Base-by-base conservation (phyloP, 2,888 invertebrate species). In the Orthosia gothica region DNA sequence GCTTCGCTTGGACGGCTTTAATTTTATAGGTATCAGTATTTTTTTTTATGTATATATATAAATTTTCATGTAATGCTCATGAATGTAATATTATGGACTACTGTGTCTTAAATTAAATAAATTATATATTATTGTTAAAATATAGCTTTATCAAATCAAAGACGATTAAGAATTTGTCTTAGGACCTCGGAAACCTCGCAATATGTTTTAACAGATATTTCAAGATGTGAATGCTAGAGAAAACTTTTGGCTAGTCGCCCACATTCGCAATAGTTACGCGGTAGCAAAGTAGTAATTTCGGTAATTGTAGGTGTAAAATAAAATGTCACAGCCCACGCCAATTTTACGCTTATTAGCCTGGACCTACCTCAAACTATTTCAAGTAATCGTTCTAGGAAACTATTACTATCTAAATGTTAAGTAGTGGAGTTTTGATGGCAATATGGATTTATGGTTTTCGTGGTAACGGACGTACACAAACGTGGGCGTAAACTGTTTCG, bases 301-400 rank as follows among this genome's bases (percentile, higher is more conserved):
- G 20, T 50, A 12, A 26, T 7, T 52, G 49, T 58, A 54, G 52
- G 47, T n/a, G 26, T 73, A 23, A 62, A 58, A 26, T 9, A 26
- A 47, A 79, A 79, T 62, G 50, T 62, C 50, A 72, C 65, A 55
- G 18, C 61, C 54, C 26, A 67, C 52, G 26, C n/a, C 5, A 70
- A 61, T 52, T 70, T 23, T 20, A 47, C 13, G 15, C 55, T 20
- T 18, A n/a, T 15, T 63, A 40, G 0, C 12, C 16, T 47, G 13
- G n/a, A 77, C 47, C 52, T 77, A 58, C 23, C 52, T 54, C 58
- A 78, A 70, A 58, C 26, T 12, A 50, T 18, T 49, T 32, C 9
- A 49, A 66, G 1, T 50, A 26, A 59, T 64, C 2, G 9, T 20
- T 49, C 3, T 26, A 49, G 18, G 16, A 52, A 52, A 52, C 40